Evolutionary conservation across 1,140 invertebrate genomes (phyloP).

Genomic region (Aphidius gifuensis): DNA sequence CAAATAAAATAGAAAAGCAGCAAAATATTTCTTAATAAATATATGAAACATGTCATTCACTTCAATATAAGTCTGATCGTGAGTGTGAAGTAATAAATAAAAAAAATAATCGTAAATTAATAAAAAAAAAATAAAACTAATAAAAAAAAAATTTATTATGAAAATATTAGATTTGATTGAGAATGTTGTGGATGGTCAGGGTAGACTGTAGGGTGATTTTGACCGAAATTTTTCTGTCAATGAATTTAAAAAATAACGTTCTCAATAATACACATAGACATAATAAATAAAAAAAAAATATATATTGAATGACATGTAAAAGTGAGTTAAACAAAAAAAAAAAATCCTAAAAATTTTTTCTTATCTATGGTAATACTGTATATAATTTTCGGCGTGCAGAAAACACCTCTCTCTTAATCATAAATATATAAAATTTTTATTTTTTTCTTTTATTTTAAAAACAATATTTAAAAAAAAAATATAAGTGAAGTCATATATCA

Average conservation of each 20-base stretch:
- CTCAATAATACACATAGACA: constrained; percentile 20
- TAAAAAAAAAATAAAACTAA: not conserved
- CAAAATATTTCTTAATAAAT: too few species aligned
- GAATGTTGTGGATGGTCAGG: not conserved
- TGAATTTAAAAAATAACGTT: constrained; percentile 8
- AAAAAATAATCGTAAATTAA: constrained; percentile 11
- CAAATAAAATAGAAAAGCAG: too few species aligned
- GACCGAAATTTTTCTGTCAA: constrained; percentile 4
- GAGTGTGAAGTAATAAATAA: constrained; percentile 11
- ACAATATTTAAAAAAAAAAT: too few species aligned
- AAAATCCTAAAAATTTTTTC: constrained; percentile 9
- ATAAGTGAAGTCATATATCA: too few species aligned
- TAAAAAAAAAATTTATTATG: not conserved
- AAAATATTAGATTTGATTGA: too few species aligned
- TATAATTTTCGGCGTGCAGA: constrained; percentile 6
- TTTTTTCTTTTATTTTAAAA: too few species aligned
- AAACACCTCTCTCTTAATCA: constrained; percentile 3
- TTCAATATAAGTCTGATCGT: constrained; percentile 26
- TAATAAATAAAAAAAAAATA: constrained; percentile 12
- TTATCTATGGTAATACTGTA: not conserved
- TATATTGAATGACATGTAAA: not conserved
- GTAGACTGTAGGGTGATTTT: constrained; percentile 4
- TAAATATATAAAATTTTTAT: not conserved
- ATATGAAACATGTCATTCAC: constrained; percentile 14
- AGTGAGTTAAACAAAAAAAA: not conserved